Percentiles rank a stretch among this genome's conserved stretches.
phyloP scores from a whole-genome alignment of 2,113 vertebrate species.

The Colossoma macropomum region DNA sequence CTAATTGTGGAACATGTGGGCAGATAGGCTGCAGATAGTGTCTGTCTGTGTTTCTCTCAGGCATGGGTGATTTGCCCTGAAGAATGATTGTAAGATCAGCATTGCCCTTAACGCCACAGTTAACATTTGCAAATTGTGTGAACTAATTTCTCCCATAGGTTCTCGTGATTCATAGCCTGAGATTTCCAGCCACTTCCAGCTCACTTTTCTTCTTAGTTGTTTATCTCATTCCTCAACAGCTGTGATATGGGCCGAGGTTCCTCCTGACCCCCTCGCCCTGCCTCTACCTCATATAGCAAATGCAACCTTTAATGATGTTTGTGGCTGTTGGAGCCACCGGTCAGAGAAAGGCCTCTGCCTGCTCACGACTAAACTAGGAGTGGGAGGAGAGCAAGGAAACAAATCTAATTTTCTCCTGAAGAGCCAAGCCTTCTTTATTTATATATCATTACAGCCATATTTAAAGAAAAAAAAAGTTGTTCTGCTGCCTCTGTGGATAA shows the following conservation, averaged over 20 bases:
- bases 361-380: conserved; percentile 39
- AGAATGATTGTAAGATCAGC: conserved; percentile 10
- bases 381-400: conserved; percentile 33
- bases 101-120: background rate
- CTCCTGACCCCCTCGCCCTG: conserved; percentile 14
- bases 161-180: background rate
- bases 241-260: conserved; percentile 10
- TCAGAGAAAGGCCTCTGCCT: conserved; percentile 31
- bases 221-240: background rate
- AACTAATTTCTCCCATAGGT: background rate
- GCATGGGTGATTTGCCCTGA: conserved; percentile 4
- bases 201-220: background rate
- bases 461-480: conserved; percentile 20
- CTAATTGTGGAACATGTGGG: background rate
- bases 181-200: background rate
- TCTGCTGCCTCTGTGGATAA: conserved; percentile 7
- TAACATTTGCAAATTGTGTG: background rate
- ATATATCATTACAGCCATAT: conserved; percentile 34
- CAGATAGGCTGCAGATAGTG: background rate
- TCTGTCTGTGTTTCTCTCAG: background rate
- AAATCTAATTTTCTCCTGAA: conserved; percentile 50
- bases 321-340: conserved; percentile 8
- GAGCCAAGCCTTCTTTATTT: conserved; percentile 44
- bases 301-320: conserved; percentile 20
- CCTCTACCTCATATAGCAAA: conserved; percentile 1